Percentiles rank a stretch among this genome's conserved stretches.
Evolutionary conservation across 2,113 vertebrate genomes (phyloP).

Genomic region (Puntigrus tetrazona): DNA sequence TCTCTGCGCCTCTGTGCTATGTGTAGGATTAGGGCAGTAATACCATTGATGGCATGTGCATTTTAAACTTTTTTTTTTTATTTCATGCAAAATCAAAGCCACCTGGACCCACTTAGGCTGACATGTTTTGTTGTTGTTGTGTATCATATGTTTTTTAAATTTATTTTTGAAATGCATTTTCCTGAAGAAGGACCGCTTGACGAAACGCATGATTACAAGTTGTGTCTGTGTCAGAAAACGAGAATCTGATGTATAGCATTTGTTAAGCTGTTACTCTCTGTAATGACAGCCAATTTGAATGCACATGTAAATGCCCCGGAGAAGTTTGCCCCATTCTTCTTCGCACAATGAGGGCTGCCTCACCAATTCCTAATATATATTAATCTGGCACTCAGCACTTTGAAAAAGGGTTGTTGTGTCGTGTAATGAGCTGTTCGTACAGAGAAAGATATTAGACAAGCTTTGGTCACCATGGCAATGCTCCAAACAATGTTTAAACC

Average conservation of each 20-base stretch:
- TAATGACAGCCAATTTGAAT: slow-evolving; percentile 50
- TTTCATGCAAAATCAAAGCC: not conserved
- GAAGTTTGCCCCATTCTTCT: slow-evolving; percentile 52
- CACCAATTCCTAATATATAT: slow-evolving; percentile 57
- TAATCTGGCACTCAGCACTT: slow-evolving; percentile 61
- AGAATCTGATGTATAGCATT: slow-evolving; percentile 30
- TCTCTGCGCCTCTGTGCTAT: slow-evolving; percentile 59
- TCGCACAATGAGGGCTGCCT: slow-evolving; percentile 53
- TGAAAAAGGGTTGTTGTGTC: slow-evolving; percentile 60
- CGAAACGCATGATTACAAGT: slow-evolving; percentile 16
- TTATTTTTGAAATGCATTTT: not conserved
- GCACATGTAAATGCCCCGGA: slow-evolving; percentile 41
- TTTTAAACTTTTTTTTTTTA: slow-evolving; percentile 33
- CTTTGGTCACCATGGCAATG: slow-evolving; percentile 71
- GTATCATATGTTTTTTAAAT: no score
- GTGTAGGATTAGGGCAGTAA: slow-evolving; percentile 63
- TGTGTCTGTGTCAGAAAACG: slow-evolving; percentile 15
- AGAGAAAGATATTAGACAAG: slow-evolving; percentile 69
- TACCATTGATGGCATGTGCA: slow-evolving; percentile 56
- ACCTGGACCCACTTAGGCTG: not conserved
- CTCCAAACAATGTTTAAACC: slow-evolving; percentile 64
- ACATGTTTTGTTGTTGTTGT: not conserved
- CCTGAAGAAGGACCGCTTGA: not conserved
- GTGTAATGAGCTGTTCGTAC: slow-evolving; percentile 62
- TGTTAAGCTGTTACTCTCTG: slow-evolving; percentile 42